Conservation (phyloP, 2,888 invertebrate genomes). For the Tridacna gigas region DNA sequence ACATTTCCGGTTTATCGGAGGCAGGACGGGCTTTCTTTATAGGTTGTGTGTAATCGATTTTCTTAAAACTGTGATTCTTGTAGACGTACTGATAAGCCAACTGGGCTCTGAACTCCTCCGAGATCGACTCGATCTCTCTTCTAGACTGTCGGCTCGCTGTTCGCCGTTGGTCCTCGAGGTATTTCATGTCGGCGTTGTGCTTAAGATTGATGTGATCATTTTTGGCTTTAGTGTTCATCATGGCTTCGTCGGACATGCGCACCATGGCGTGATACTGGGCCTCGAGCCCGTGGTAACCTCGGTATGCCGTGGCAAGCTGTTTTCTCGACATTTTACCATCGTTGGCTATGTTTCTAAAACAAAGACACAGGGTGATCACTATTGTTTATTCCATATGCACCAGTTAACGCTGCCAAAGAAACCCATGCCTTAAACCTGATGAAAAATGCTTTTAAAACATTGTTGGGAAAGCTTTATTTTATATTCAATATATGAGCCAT, state of each 20-base stretch:
- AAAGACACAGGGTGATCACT: background rate
- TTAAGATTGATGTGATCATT: slow-evolving; percentile 48
- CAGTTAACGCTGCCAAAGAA: too few relatives aligned
- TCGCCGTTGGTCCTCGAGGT: slow-evolving; percentile 36
- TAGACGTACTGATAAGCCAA: slow-evolving; percentile 63
- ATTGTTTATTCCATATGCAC: too few relatives aligned
- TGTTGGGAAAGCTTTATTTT: too few relatives aligned
- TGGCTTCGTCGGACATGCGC: slow-evolving; percentile 50
- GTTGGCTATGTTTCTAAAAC: slow-evolving; percentile 51
- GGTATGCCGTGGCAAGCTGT: slow-evolving; percentile 59
- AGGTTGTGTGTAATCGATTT: slow-evolving; percentile 33
- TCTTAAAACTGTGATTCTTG: slow-evolving; percentile 58
- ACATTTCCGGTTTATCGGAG: slow-evolving; percentile 56
- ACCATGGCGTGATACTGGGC: slow-evolving; percentile 52
- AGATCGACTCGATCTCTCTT: slow-evolving; percentile 41
- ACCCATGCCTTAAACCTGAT: too few relatives aligned
- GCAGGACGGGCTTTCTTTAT: slow-evolving; percentile 51
- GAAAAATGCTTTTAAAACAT: too few relatives aligned
- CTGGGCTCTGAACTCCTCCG: slow-evolving; percentile 58
- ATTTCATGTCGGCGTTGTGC: slow-evolving; percentile 54
- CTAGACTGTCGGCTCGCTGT: slow-evolving; percentile 23
- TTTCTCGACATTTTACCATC: slow-evolving; percentile 53
- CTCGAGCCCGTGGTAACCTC: slow-evolving; percentile 60
- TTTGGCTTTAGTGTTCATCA: slow-evolving; percentile 39
- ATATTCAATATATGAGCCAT: too few relatives aligned